A percentile compares a stretch with the other conserved stretches of the same genome.
Evolutionary conservation across 2,113 vertebrate species (phyloP).

Genomic region (Nibea albiflora): DNA sequence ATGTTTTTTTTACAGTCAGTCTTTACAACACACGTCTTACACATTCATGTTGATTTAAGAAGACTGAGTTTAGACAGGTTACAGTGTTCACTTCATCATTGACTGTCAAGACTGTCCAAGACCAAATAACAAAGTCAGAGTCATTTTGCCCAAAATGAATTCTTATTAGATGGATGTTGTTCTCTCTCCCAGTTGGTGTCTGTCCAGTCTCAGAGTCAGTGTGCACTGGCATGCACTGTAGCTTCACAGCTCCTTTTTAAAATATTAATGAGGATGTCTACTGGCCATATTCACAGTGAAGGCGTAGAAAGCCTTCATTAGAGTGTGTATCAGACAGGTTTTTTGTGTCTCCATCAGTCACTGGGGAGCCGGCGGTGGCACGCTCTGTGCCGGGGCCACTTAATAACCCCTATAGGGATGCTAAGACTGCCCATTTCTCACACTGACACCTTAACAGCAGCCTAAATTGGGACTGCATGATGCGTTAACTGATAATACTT

Average conservation of each 20-base stretch:
- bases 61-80: background rate
- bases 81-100: background rate
- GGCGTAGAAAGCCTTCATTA: slow-evolving; percentile 54
- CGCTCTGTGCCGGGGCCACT: slow-evolving; percentile 41
- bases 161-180: slow-evolving; percentile 3
- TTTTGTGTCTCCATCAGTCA: slow-evolving; percentile 57
- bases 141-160: background rate
- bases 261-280: slow-evolving; percentile 65
- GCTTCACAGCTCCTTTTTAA: slow-evolving; percentile 32
- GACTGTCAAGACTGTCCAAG: background rate
- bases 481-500: slow-evolving; percentile 68
- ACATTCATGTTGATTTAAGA: background rate
- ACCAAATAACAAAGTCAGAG: background rate
- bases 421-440: slow-evolving; percentile 56
- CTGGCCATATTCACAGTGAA: slow-evolving; percentile 44
- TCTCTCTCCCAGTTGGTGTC: background rate
- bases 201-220: slow-evolving; percentile 12
- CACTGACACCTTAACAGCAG: slow-evolving; percentile 62
- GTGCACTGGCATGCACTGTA: background rate
- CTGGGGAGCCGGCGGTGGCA: slow-evolving; percentile 24
- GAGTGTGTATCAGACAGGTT: slow-evolving; percentile 29
- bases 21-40: background rate
- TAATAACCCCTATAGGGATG: slow-evolving; percentile 69
- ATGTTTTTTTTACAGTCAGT: no score
- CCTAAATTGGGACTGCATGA: slow-evolving; percentile 65